Percentiles rank a stretch among this genome's conserved stretches.
Evolutionary conservation across 2,888 invertebrate genomes (phyloP).

Genomic region (Cyaniris semiargus): DNA sequence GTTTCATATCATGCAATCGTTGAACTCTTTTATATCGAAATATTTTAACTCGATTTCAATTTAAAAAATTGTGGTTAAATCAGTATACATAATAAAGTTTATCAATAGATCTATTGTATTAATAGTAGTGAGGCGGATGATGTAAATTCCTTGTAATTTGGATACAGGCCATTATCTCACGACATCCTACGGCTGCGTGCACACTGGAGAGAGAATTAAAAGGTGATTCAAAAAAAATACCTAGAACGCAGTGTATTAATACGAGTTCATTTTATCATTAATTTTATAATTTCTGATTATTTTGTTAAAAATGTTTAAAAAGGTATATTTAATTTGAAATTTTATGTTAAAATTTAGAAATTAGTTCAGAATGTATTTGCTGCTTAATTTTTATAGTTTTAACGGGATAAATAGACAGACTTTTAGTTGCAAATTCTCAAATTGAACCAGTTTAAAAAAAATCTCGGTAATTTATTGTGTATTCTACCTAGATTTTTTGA

Average conservation of each 20-base stretch:
- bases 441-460: too few species aligned
- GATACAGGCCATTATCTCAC: constrained; percentile 30
- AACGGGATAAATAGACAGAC: too few species aligned
- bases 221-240: neutral
- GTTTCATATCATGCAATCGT: neutral
- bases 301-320: too few species aligned
- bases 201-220: neutral
- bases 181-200: neutral
- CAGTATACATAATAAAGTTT: constrained; percentile 1
- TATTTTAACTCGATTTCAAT: neutral
- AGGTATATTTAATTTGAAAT: too few species aligned
- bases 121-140: constrained; percentile 24
- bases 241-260: neutral
- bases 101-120: constrained; percentile 24
- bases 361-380: too few species aligned
- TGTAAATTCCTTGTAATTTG: constrained; percentile 28
- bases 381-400: too few species aligned
- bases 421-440: too few species aligned
- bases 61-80: neutral
- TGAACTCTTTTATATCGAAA: neutral
- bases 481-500: too few species aligned
- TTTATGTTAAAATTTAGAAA: too few species aligned
- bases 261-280: too few species aligned
- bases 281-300: too few species aligned
- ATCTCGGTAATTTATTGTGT: too few species aligned